phyloP scores from a whole-genome alignment of 2,888 invertebrate species.

The Heliothis peltigera region DNA sequence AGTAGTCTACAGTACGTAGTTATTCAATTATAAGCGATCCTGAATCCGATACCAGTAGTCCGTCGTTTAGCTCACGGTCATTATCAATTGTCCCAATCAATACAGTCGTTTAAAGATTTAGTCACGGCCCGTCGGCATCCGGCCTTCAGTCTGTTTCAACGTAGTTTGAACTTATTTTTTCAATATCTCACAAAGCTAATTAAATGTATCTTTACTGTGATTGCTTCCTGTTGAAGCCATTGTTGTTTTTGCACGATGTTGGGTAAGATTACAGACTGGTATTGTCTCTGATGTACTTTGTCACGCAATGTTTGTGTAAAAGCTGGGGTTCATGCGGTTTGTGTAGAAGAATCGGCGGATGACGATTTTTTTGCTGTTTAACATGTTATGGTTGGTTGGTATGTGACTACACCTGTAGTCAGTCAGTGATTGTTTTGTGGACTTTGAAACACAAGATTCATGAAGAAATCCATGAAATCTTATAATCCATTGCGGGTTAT shows the following conservation, averaged over 20 bases:
- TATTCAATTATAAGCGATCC: conserved; percentile 21
- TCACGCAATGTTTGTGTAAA: conserved; percentile 1
- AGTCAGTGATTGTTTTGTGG: neutral
- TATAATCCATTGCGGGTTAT: too few relatives aligned
- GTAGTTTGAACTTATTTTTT: conserved; percentile 59
- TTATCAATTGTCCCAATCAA: conserved; percentile 59
- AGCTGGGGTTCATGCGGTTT: neutral
- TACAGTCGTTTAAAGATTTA: conserved; percentile 52
- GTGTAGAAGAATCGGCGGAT: neutral
- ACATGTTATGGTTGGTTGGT: neutral
- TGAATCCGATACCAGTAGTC: conserved; percentile 38
- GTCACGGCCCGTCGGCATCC: conserved; percentile 67
- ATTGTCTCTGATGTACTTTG: conserved; percentile 4
- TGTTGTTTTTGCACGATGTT: conserved; percentile 45
- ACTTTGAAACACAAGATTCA: too few relatives aligned
- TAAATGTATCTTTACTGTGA: conserved; percentile 60
- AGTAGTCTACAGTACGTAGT: neutral
- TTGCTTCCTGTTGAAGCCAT: conserved; percentile 63
- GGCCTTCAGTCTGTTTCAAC: conserved; percentile 60
- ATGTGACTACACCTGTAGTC: too few relatives aligned
- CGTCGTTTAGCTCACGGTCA: conserved; percentile 44
- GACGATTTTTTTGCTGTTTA: neutral
- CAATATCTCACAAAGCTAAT: conserved; percentile 46
- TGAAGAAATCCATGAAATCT: too few relatives aligned
- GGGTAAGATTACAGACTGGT: conserved; percentile 21